A percentile compares a stretch with the other conserved stretches of the same genome.
Conservation (phyloP, 2,888 invertebrate species). For the Lepidocyrtinus sp. region DNA sequence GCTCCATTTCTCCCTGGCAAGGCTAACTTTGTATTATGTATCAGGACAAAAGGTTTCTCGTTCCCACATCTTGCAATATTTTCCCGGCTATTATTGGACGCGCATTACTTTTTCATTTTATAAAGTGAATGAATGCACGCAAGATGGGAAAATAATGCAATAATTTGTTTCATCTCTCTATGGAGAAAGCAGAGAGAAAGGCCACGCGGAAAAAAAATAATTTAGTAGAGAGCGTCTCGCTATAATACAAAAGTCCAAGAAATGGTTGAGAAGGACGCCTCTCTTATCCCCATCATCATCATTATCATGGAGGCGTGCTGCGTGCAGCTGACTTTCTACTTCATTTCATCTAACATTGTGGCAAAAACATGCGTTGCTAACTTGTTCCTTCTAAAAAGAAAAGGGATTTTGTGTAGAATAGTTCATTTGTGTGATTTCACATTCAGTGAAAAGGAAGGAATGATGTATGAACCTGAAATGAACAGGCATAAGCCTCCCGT, state of each 20-base stretch:
- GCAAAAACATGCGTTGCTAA: conserved; percentile 9
- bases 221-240: not conserved
- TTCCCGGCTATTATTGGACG: conserved; percentile 1
- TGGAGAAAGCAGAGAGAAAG: conserved; percentile 7
- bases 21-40: conserved; percentile 5
- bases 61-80: not conserved
- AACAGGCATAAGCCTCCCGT: conserved; percentile 8
- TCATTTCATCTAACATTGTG: conserved; percentile 10
- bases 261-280: conserved; percentile 11
- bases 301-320: conserved; percentile 11
- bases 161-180: conserved; percentile 11
- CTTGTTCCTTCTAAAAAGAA: conserved; percentile 2
- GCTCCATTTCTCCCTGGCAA: not conserved
- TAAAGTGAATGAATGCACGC: conserved; percentile 13
- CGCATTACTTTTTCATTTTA: conserved; percentile 11
- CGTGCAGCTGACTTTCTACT: conserved; percentile 13
- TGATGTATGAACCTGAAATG: conserved; percentile 13
- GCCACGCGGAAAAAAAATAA: conserved; percentile 9
- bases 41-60: conserved; percentile 4
- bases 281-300: conserved; percentile 11
- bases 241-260: conserved; percentile 7
- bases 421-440: conserved; percentile 13
- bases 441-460: not conserved
- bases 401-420: conserved; percentile 1
- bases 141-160: conserved; percentile 13